Conservation (phyloP, 2,113 vertebrate species). For the Oophaga pumilio region DNA sequence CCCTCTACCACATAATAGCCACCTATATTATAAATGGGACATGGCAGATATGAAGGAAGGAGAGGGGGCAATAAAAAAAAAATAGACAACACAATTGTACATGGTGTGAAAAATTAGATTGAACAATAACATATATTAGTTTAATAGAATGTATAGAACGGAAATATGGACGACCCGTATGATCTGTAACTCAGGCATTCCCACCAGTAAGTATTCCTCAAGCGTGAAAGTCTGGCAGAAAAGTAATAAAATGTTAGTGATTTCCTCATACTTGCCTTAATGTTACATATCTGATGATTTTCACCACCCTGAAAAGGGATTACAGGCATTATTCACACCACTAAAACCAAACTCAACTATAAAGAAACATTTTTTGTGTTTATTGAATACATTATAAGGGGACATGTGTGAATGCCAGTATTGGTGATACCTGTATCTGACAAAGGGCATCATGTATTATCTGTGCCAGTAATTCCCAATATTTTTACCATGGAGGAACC, state of each 20-base stretch:
- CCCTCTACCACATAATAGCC: not conserved
- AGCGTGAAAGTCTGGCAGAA: not conserved
- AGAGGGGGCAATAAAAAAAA: no score
- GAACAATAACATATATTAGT: not conserved
- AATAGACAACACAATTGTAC: no score
- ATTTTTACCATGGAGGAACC: not conserved
- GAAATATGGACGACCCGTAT: not conserved
- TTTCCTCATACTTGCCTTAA: conserved; percentile 74
- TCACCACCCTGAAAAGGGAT: conserved; percentile 61
- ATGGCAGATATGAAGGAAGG: no score
- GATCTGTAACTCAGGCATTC: not conserved
- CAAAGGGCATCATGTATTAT: not conserved
- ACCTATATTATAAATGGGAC: no score
- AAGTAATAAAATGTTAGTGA: not conserved
- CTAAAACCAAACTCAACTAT: not conserved
- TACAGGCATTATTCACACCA: conserved; percentile 60
- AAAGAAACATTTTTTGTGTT: not conserved
- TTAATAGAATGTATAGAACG: not conserved
- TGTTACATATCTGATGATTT: conserved; percentile 74
- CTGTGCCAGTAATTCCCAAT: not conserved
- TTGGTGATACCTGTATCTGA: not conserved
- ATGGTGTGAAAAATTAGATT: not conserved
- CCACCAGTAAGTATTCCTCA: not conserved
- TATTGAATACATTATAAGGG: not conserved
- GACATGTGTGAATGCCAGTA: not conserved